Percentiles rank a stretch among this genome's conserved stretches.
phyloP scores from a whole-genome alignment of 2,113 vertebrate species.

The Rhizomys pruinosus region DNA sequence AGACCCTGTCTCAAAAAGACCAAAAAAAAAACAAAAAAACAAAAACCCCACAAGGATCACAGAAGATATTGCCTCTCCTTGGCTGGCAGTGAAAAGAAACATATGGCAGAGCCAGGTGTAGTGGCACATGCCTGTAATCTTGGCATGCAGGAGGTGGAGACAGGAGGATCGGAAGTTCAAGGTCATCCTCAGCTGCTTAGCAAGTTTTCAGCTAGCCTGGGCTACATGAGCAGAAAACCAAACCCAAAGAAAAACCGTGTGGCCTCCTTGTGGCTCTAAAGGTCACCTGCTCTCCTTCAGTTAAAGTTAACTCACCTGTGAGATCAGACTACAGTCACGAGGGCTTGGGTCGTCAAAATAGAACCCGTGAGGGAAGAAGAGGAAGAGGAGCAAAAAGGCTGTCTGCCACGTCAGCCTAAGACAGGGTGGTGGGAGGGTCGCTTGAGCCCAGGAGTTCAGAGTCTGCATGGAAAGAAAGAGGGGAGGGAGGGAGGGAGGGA shows the following conservation, averaged over 20 bases:
- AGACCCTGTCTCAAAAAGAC: too few relatives aligned
- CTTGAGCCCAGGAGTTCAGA: background rate
- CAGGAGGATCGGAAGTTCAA: background rate
- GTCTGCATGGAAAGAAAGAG: too few relatives aligned
- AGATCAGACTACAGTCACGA: rapidly evolving
- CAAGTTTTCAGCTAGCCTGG: background rate
- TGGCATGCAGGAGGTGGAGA: background rate
- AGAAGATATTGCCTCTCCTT: background rate
- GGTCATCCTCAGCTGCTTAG: background rate
- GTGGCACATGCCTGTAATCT: background rate
- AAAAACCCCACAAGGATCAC: background rate
- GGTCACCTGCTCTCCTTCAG: rapidly evolving
- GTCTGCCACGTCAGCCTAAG: too few relatives aligned
- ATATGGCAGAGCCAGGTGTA: background rate
- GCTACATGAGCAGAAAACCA: too few relatives aligned
- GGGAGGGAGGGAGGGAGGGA: too few relatives aligned
- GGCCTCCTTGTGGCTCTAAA: background rate
- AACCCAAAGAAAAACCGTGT: rapidly evolving
- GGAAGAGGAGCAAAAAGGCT: background rate
- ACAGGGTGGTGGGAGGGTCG: too few relatives aligned
- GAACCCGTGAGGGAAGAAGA: background rate
- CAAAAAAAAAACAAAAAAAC: too few relatives aligned
- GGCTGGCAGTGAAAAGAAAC: background rate
- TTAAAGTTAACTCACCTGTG: background rate
- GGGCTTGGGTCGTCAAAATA: background rate